Base-by-base conservation (phyloP, 2,888 invertebrate species). In the Ypsolopha sequella region DNA sequence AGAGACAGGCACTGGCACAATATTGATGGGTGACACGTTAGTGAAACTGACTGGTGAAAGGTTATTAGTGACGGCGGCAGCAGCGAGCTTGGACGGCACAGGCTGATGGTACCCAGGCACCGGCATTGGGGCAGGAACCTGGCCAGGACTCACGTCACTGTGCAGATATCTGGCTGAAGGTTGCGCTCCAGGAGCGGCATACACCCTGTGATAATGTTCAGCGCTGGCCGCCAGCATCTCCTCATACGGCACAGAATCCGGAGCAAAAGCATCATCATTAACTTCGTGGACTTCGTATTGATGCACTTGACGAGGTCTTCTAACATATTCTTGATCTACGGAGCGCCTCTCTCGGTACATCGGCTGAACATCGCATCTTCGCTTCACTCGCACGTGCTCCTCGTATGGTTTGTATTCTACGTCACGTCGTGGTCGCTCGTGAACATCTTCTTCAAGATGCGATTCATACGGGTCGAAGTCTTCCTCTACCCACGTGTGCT, bases 211-310 rank as follows among this genome's bases (percentile, higher is more conserved):
- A 55, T 84, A 80, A 56, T 87, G 86, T 53, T 85, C 76, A 0
- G 84, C 84, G 54, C 80, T 82, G 0, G 82, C 84, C 0, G 84
- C 81, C 48, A 82, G 56, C 84, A 85, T 80, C 59, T 84, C 76
- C 53, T 85, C 82, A 60, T 78, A 82, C 0, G 81, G 76, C 1
- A 76, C 76, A 38, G 48, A 34, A 2, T 73, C 70, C 0, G 66
- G 70, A 54, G 54, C 68, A 55, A 55, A 65, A 54, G 7, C 60
- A 6, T 80, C 85, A 36, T 80, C 81, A 0, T 68, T 70, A 35
- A 66, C 58, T 61, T 86, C 85, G 53, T 82, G 74, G 0, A 86
- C 85, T 59, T 86, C 80, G 53, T 85, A 85, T 51, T 81, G 82
- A 51, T 81, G 84, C 1, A 80, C 65, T 48, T 80, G 78, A 0